These are phyloP conservation scores for Phaonia tiefii DNA, from an alignment of 2,888 invertebrate genomes.

Conservation along the genomic window DNA sequence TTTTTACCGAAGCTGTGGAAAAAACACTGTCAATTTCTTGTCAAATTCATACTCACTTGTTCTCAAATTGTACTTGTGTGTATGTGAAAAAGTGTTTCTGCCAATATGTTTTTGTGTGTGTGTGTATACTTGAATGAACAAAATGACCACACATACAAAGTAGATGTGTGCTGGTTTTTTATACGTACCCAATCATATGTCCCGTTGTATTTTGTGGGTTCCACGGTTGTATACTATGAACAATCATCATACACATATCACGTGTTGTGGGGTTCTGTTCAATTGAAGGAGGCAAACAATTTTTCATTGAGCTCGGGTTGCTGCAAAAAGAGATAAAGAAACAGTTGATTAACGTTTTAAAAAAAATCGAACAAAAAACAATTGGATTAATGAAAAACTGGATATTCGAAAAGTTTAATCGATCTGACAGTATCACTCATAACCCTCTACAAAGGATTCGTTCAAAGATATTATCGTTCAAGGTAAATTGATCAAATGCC, in stretches of 20 bases:
- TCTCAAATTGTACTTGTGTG: slow-evolving; percentile 12
- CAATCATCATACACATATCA: slow-evolving; percentile 53
- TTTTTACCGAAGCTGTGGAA: no score
- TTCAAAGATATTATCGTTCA: no score
- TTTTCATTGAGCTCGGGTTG: no score
- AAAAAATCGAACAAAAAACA: no score
- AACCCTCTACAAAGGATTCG: no score
- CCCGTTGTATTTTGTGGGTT: slow-evolving; percentile 16
- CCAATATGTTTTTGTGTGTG: slow-evolving; percentile 8
- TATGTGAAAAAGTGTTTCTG: background rate
- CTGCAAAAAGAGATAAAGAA: no score
- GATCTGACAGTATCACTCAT: no score
- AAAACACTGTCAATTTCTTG: slow-evolving; percentile 55
- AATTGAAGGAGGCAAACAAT: no score
- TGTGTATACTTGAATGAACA: slow-evolving; percentile 12
- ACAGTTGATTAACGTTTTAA: no score
- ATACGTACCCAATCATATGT: slow-evolving; percentile 50
- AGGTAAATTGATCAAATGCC: no score
- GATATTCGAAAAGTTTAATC: no score
- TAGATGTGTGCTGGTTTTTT: background rate
- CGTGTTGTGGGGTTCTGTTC: slow-evolving; percentile 15
- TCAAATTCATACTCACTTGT: slow-evolving; percentile 42
- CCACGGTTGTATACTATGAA: slow-evolving; percentile 21
- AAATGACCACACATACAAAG: background rate
- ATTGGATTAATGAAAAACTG: no score